Base-by-base conservation (phyloP, 30 jellyfish, hydroid and myxozoan genomes). In the Mastigias papua region DNA sequence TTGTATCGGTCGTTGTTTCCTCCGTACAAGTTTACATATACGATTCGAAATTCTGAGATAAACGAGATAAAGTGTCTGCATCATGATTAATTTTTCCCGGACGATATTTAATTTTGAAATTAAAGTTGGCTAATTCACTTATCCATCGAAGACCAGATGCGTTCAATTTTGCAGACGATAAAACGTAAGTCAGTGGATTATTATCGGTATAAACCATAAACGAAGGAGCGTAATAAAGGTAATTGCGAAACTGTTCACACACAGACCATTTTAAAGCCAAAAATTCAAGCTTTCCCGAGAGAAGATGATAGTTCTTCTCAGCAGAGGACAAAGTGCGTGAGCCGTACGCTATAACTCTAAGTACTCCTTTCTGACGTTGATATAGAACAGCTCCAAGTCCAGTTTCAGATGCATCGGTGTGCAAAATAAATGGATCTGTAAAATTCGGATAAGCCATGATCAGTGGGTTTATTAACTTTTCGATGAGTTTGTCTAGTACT, bases 401-500 rank as follows among this genome's bases (percentile, higher is more conserved):
- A 1, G 32, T n/a, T 46, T 76, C 69, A 35, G 87, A 1, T 48
- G 95, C 95, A 63, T 86, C 90, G 20, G 95, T 86, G 67, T 65
- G 84, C 23, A 74, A 7, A 37, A 34, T 42, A 60, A 57, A 86
- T 1, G 86, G 50, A 26, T 75, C 73, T 21, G 46, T 27, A n/a
- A 25, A 74, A 31, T 49, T 49, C 26, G 90, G 96, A 34, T 87
- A 87, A 13, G 91, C 96, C 49, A 87, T 20, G 5, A 87, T 33
- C 13, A 86, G 96, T 1, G 50, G 61, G 21, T 22, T 30, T 35
- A 91, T 48, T 57, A 67, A 42, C 54, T 8, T 42, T 0, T 42
- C 46, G 34, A 73, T 87, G 25, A 32, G 21, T 6, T 1, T 5
- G 32, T 28, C 63, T 15, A 70, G 31, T n/a, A n/a, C n/a, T n/a